These are phyloP conservation scores for Jaculus jaculus DNA, from an alignment of 2,113 vertebrate species.

Conservation along the genomic window DNA sequence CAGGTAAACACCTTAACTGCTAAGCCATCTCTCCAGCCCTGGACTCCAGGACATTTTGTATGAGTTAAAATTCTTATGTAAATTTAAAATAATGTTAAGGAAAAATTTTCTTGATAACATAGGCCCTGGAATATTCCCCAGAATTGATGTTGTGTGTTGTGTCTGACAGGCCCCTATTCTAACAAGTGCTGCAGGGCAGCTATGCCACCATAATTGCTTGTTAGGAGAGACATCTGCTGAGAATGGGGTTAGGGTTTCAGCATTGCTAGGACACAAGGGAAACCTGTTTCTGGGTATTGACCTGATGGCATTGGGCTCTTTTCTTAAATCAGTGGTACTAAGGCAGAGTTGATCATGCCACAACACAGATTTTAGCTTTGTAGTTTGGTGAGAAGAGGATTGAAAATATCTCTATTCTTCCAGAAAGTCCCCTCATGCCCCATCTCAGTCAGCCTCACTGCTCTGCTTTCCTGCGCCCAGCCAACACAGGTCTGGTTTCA, in stretches of 20 bases:
- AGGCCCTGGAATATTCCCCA: neutral
- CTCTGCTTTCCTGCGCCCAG: neutral
- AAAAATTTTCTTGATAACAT: neutral
- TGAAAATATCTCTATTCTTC: neutral
- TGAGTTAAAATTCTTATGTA: neutral
- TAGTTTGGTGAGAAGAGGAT: neutral
- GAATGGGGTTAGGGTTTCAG: neutral
- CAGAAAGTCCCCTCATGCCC: neutral
- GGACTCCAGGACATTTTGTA: neutral
- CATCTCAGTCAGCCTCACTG: neutral
- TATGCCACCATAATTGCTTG: neutral
- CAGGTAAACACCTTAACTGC: too few relatives aligned
- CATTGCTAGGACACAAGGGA: neutral
- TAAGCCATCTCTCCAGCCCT: too few relatives aligned
- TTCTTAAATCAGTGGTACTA: neutral
- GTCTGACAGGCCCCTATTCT: neutral
- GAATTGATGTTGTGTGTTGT: neutral
- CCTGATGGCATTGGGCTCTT: neutral
- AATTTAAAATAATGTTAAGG: slow-evolving; percentile 13
- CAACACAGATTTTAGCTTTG: neutral
- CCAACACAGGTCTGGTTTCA: neutral
- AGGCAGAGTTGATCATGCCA: neutral
- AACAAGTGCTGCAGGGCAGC: neutral
- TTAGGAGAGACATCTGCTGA: neutral
- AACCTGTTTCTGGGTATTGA: neutral